Evolutionary conservation across 2,888 invertebrate genomes (phyloP), one percentile per base, ranked within the genome.

Genomic region (Orchesellides sinensis): DNA sequence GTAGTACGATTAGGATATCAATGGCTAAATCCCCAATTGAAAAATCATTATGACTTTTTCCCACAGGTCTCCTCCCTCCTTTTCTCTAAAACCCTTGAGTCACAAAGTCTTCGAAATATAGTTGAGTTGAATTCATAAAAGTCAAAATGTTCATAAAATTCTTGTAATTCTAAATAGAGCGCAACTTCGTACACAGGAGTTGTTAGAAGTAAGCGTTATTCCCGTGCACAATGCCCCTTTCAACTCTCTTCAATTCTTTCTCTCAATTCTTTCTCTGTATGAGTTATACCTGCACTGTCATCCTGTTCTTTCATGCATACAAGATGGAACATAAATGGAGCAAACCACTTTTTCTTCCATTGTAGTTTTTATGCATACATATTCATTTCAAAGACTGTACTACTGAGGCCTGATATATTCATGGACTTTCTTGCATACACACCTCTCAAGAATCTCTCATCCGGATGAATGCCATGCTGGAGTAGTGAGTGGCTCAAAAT

Each of bases 1-100:
- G 78, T 70, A 78, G 54, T 63, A 52, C 61, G 70, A 78, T 78
- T 78, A 70, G 63, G 49, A 25, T 49, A 61, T 78, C 69, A 78
- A 68, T 69, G 59, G 49, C 21, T 14, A 6, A 1, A 21, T 12
- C 27, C 56, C 45, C 56, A 40, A 56, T 72, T 40, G 45, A 59
- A 72, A 72, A 52, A 14, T 68, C 69, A 52, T 69, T 69, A 52
- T 61, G 14, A 68, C 68, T 49, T 49, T 68, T 61, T 32, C 45
- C 40, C 61, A 45, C 40, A 65, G 45, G 45, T 65, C 65, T n/a
- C 65, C 45, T 65, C 65, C 19, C 40, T 17, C 23, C 14, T n/a
- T n/a, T n/a, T n/a, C n/a, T n/a, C 8, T 14, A 29, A 32, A 19
- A 23, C n/a, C 5, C 25, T 59, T 23, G 27, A 23, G 56, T 17